Percentiles rank a stretch among this genome's conserved stretches.
Conservation (phyloP, 2,113 vertebrate genomes). For the Otocyon megalotis region DNA sequence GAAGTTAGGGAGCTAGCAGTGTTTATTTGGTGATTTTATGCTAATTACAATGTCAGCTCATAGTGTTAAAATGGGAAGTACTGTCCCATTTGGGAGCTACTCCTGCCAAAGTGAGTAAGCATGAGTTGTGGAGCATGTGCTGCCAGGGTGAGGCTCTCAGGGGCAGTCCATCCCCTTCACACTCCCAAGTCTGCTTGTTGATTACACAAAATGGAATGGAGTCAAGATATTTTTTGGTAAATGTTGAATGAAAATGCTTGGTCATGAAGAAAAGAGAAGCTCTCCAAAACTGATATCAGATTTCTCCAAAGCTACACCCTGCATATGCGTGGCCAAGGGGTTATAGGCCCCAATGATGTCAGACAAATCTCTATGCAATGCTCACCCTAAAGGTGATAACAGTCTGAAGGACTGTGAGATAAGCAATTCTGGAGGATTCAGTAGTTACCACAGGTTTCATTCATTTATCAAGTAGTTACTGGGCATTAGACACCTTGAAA, state of each 20-base stretch:
- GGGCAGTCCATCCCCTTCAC: not conserved
- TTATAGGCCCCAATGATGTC: not conserved
- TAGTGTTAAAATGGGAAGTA: constrained; percentile 78
- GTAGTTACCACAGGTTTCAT: not conserved
- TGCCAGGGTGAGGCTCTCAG: not conserved
- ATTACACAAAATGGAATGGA: not conserved
- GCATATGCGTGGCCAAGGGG: not conserved
- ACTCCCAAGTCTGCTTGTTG: not conserved
- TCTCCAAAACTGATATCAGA: not conserved
- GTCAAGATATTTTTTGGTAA: not conserved
- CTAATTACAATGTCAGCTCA: constrained; percentile 82
- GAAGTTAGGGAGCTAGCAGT: constrained; percentile 80
- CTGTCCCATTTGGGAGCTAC: accelerated
- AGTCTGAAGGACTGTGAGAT: not conserved
- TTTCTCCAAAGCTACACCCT: not conserved
- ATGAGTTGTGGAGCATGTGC: accelerated
- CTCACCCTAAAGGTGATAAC: not conserved
- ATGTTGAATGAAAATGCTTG: not conserved
- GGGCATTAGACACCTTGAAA: not conserved
- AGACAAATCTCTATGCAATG: not conserved
- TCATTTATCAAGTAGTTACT: not conserved
- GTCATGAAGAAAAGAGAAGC: not conserved
- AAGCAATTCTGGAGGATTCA: not conserved
- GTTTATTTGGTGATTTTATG: constrained; percentile 85
- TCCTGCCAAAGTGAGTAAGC: not conserved